These are phyloP conservation scores for Polia nebulosa DNA, from an alignment of 2,888 invertebrate species.

Conservation along the genomic window DNA sequence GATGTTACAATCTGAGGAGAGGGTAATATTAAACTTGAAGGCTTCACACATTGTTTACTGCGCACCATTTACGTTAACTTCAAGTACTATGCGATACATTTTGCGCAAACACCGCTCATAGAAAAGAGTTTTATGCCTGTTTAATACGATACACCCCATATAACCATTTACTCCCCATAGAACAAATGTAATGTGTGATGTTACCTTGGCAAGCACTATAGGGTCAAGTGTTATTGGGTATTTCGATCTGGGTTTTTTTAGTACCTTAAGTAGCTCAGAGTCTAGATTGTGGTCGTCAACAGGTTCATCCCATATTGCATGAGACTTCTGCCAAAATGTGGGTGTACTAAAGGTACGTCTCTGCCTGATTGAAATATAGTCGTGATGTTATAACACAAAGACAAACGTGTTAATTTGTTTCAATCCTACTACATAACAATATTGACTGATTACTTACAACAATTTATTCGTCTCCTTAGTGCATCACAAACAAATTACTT, in stretches of 20 bases:
- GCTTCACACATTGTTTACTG: conserved; percentile 14
- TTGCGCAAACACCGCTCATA: neutral
- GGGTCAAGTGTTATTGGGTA: too few relatives aligned
- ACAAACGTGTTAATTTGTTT: neutral
- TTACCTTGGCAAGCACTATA: too few relatives aligned
- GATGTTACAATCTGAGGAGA: conserved; percentile 27
- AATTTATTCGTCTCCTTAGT: neutral
- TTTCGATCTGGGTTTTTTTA: neutral
- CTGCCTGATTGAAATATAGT: neutral
- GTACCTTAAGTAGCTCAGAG: too few relatives aligned
- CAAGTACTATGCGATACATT: neutral
- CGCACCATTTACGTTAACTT: neutral
- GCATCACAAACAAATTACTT: conserved; percentile 31
- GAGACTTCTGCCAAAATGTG: neutral
- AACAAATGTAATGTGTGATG: too few relatives aligned
- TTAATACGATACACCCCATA: neutral
- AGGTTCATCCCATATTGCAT: neutral
- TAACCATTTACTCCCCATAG: neutral
- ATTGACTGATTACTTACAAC: neutral
- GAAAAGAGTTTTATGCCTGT: neutral
- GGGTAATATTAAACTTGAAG: conserved; percentile 29
- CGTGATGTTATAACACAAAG: neutral
- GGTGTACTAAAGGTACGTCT: neutral
- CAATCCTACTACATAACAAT: neutral
- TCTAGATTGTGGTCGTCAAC: neutral